Evolutionary conservation across 2,113 vertebrate species (phyloP).

Genomic region (Epinephelus lanceolatus): DNA sequence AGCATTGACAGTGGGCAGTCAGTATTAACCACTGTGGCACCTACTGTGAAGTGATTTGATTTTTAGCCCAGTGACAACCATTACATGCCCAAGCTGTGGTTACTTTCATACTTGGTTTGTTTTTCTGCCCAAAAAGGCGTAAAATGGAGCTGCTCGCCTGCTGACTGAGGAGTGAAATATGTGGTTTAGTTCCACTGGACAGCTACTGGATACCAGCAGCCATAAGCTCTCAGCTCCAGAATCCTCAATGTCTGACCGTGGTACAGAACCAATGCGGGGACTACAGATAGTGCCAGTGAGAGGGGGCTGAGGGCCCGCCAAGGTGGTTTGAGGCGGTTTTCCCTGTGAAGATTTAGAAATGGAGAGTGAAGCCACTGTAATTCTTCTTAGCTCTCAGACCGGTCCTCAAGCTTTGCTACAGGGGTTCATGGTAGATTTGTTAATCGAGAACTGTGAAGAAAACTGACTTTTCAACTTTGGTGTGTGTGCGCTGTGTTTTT

Average conservation of each 20-base stretch:
- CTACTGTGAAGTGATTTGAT: background rate
- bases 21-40: background rate
- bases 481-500: too few relatives aligned
- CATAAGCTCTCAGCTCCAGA: conserved; percentile 5
- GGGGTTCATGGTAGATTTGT: background rate
- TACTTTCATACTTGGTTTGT: conserved; percentile 7
- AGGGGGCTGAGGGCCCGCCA: background rate
- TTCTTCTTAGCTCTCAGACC: background rate
- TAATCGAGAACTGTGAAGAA: background rate
- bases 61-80: background rate
- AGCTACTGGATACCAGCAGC: conserved; percentile 24
- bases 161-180: conserved; percentile 25
- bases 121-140: background rate
- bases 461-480: background rate
- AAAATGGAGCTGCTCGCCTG: background rate
- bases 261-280: background rate
- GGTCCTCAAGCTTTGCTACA: background rate
- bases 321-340: conserved; percentile 5
- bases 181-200: conserved; percentile 9
- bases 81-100: background rate
- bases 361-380: background rate
- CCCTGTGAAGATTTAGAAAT: background rate
- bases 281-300: conserved; percentile 12
- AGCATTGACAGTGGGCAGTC: background rate
- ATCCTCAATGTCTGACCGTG: background rate